These are phyloP conservation scores for Drosophila mimetica DNA, from an alignment of 2,888 invertebrate genomes.

Conservation along the genomic window DNA sequence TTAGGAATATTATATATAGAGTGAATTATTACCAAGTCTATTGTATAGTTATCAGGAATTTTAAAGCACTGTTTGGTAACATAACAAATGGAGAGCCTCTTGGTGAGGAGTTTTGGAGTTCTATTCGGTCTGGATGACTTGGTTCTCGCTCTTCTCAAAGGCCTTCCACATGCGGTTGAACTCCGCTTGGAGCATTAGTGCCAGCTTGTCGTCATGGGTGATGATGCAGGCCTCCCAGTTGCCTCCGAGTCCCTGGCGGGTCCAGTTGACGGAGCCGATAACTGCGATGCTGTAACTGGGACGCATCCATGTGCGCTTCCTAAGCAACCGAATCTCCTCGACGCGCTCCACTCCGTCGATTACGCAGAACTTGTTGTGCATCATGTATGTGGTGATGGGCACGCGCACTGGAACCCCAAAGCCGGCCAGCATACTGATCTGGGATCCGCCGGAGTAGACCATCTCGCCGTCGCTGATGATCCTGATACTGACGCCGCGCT, in stretches of 20 bases:
- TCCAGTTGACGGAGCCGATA: conserved; percentile 82
- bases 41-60: neutral
- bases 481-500: conserved; percentile 74
- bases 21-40: neutral
- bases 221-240: conserved; percentile 83
- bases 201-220: conserved; percentile 62
- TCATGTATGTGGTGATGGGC: conserved; percentile 65
- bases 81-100: neutral
- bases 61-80: neutral
- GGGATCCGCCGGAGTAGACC: conserved; percentile 61
- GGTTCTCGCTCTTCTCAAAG: conserved; percentile 33
- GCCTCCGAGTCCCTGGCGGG: conserved; percentile 74
- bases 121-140: neutral
- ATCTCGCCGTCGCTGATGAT: conserved; percentile 79
- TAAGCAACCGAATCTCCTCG: conserved; percentile 8
- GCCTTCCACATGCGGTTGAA: conserved; percentile 81
- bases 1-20: neutral
- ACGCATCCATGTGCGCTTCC: neutral
- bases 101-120: neutral
- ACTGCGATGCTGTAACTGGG: conserved; percentile 50
- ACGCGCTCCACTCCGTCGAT: conserved; percentile 74
- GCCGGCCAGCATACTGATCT: conserved; percentile 53
- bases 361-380: conserved; percentile 84
- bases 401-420: conserved; percentile 74
- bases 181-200: conserved; percentile 70